Percentiles rank a stretch among this genome's conserved stretches.
These are phyloP conservation scores for Gallinago jamesoni DNA, from an alignment of 2,113 vertebrate species.

Conservation along the genomic window DNA sequence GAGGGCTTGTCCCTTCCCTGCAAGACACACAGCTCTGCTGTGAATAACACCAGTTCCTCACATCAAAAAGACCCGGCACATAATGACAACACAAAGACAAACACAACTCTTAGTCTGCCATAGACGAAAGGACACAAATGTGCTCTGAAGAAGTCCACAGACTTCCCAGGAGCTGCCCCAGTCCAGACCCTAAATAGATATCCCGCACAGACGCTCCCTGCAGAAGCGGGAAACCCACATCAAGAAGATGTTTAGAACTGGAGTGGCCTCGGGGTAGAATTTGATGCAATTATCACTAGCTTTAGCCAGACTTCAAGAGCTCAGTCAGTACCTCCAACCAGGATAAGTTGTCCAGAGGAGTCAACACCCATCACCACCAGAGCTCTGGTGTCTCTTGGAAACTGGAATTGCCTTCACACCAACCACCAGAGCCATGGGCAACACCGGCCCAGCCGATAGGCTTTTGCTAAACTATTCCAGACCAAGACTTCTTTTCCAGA, in stretches of 20 bases:
- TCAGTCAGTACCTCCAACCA: background rate
- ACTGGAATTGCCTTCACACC: background rate
- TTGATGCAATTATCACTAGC: background rate
- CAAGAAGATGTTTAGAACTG: background rate
- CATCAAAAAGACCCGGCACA: background rate
- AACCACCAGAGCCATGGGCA: background rate
- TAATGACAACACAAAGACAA: background rate
- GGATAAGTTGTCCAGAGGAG: background rate
- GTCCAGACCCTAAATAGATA: background rate
- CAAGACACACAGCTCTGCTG: background rate
- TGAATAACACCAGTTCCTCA: background rate
- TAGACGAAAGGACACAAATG: background rate
- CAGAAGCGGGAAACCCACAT: background rate
- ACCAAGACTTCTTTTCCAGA: conserved; percentile 28
- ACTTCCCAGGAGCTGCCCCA: background rate
- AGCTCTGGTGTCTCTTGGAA: background rate
- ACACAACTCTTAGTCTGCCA: background rate
- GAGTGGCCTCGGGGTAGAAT: background rate
- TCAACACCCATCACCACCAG: background rate
- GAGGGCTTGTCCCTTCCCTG: background rate
- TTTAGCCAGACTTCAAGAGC: background rate
- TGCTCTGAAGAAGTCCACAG: background rate
- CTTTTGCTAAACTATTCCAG: background rate
- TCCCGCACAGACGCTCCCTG: accelerated
- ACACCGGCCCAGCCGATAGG: background rate